Base-by-base conservation (phyloP, 2,113 vertebrate genomes). In the Sturnus vulgaris region DNA sequence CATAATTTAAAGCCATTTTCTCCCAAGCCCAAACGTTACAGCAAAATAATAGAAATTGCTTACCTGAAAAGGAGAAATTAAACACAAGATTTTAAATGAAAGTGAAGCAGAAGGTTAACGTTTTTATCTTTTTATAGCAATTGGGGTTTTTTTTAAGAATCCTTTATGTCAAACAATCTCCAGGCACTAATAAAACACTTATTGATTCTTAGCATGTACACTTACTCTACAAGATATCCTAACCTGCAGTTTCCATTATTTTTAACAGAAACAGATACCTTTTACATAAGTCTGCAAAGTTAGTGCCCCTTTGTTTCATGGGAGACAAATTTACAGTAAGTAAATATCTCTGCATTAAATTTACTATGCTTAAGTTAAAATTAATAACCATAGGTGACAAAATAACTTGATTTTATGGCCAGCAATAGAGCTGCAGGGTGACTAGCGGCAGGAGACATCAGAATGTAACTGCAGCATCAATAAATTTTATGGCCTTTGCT, bases 121-220 rank as follows among this genome's bases (percentile, higher is more conserved):
- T 95, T 95, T 97, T 95, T 91, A 95, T 96, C 59, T 95, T 97
- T 97, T 97, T 95, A 96, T 63, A 97, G 92, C 86, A 96, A 96
- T 78, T 96, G 91, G 60, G 91, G 4, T 39, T 92, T 96, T 95
- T 68, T 42, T 60, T 47, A 20, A 47, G 71, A 27, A 42, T 82
- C 72, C 86, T 96, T 97, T 96, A 66, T 59, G 84, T 57, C 70
- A 84, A 84, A 82, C 37, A 75, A 94, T 97, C 92, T 97, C 96
- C 77, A 80, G 91, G 83, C 83, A 80, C 86, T 97, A 97, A 95
- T 97, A 97, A 97, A 98, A 97, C 71, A 82, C 72, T 93, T 97
- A 97, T 90, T 96, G 96, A 98, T 97, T 97, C 94, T 94, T 68
- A 71, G 69, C 53, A 56, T 91, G 92, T 86, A 92, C 81, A 96